Percentiles rank a stretch among this genome's conserved stretches.
phyloP scores from a whole-genome alignment of 2,113 vertebrate genomes.

The Tricholaema leucomelas region DNA sequence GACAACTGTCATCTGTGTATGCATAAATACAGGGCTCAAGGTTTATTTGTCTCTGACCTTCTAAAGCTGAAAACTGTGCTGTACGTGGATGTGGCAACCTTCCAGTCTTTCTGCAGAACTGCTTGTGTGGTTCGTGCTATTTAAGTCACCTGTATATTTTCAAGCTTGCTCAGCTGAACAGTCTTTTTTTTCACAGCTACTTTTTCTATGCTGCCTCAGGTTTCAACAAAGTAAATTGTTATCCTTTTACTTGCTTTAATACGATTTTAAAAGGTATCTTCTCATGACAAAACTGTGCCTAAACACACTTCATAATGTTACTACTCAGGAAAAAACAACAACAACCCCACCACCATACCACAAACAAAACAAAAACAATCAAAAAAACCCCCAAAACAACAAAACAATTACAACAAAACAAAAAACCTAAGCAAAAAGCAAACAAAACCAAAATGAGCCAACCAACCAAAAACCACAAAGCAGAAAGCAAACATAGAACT shows the following conservation, averaged over 20 bases:
- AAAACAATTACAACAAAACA: no score
- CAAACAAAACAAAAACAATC: no score
- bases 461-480: no score
- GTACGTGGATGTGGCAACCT: background rate
- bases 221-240: background rate
- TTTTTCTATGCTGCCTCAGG: background rate
- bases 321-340: background rate
- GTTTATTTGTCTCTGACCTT: constrained; percentile 8
- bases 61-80: background rate
- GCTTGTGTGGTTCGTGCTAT: background rate
- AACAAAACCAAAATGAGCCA: no score
- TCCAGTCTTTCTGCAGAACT: background rate
- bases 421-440: no score
- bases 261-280: background rate
- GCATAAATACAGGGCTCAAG: background rate
- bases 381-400: no score
- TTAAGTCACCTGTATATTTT: background rate
- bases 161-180: background rate
- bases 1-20: background rate
- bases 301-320: background rate
- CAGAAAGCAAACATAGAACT: background rate
- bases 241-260: background rate
- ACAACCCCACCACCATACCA: no score
- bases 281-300: background rate
- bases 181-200: background rate